Percentiles rank a stretch among this genome's conserved stretches.
phyloP scores from a whole-genome alignment of 2,797 vertebrate species.

The Semotilus atromaculatus region DNA sequence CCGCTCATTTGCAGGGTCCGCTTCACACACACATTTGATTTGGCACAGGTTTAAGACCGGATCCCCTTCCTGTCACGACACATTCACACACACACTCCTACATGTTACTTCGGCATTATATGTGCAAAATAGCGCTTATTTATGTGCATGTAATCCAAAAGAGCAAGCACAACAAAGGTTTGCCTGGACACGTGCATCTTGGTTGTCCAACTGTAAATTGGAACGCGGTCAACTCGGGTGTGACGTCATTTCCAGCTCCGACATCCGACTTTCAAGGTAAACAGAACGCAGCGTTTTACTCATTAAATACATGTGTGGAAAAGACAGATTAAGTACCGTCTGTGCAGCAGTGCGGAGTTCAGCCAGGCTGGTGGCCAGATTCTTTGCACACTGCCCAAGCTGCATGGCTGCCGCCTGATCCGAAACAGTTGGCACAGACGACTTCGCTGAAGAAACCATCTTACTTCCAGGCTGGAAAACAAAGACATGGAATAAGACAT shows the following conservation, averaged over 20 bases:
- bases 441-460: slow-evolving; percentile 95
- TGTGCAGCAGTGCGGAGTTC: slow-evolving; percentile 93
- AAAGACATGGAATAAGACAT: slow-evolving; percentile 19
- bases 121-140: background rate
- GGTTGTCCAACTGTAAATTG: background rate
- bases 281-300: background rate
- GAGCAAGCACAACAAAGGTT: too few species aligned
- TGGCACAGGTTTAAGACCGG: too few species aligned
- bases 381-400: slow-evolving; percentile 95
- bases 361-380: slow-evolving; percentile 93
- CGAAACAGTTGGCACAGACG: slow-evolving; percentile 92
- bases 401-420: slow-evolving; percentile 98
- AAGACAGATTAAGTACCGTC: slow-evolving; percentile 75
- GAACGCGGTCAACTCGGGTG: background rate
- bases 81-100: too few species aligned
- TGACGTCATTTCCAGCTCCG: background rate
- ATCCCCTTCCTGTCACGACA: too few species aligned
- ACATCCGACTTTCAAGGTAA: background rate
- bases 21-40: too few species aligned
- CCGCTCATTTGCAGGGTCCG: too few species aligned
- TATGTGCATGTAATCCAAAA: background rate
- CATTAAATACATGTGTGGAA: background rate
- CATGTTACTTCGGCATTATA: background rate
- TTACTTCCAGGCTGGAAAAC: slow-evolving; percentile 90
- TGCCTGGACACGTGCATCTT: background rate